A percentile compares a stretch with the other conserved stretches of the same genome.
These are phyloP conservation scores for Hofmannophila pseudospretella DNA, from an alignment of 2,888 invertebrate species.

Conservation along the genomic window DNA sequence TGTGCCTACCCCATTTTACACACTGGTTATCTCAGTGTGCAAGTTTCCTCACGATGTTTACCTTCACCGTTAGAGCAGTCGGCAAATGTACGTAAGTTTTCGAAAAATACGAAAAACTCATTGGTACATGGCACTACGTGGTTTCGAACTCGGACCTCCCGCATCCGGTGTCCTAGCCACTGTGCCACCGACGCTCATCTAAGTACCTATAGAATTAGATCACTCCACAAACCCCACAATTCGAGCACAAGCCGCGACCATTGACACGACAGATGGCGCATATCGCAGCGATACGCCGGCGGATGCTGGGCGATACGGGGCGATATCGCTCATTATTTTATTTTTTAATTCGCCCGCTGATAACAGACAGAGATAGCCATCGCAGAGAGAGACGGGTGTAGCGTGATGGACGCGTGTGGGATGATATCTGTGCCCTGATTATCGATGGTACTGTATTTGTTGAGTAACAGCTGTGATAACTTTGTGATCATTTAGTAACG, in stretches of 20 bases:
- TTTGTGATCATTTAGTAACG: too few relatives aligned
- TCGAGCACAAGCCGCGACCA: constrained; percentile 1
- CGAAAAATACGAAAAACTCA: too few relatives aligned
- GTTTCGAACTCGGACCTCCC: too few relatives aligned
- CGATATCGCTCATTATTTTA: constrained; percentile 5
- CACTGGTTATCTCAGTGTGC: too few relatives aligned
- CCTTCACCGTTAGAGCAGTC: too few relatives aligned
- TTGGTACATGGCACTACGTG: too few relatives aligned
- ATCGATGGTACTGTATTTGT: constrained; percentile 1
- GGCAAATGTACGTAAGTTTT: too few relatives aligned
- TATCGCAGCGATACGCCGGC: constrained; percentile 7
- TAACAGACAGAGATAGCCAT: constrained; percentile 5
- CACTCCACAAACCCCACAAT: neutral
- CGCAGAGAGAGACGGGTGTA: constrained; percentile 23
- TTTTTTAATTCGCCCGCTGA: constrained; percentile 3
- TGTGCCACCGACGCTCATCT: too few relatives aligned
- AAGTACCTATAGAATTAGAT: neutral
- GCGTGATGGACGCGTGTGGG: constrained; percentile 23
- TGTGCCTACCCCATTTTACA: too few relatives aligned
- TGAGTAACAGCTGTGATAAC: too few relatives aligned
- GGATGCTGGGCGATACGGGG: constrained; percentile 7
- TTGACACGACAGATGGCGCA: constrained; percentile 6
- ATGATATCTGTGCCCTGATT: constrained; percentile 3
- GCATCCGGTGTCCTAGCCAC: too few relatives aligned
- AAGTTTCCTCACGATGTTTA: too few relatives aligned